phyloP scores from a whole-genome alignment of 2,797 vertebrate species.

The Eidolon dupreanum region DNA sequence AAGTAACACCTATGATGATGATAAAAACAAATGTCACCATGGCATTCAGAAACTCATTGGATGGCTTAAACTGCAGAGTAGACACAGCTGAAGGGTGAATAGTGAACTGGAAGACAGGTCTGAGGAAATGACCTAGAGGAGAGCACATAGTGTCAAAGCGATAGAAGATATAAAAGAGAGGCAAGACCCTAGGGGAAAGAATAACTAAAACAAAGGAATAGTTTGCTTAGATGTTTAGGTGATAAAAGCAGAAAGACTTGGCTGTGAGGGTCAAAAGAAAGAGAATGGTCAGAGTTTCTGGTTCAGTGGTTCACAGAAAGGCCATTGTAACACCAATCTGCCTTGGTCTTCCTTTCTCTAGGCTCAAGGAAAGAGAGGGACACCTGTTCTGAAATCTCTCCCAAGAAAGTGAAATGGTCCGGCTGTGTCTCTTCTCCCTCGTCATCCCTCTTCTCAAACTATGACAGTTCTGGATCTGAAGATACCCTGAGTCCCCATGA shows the following conservation, averaged over 20 bases:
- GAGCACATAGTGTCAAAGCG: not conserved
- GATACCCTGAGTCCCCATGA: not conserved
- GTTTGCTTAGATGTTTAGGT: not conserved
- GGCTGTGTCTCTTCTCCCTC: not conserved
- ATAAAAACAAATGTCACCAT: not conserved
- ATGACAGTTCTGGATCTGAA: constrained; percentile 10
- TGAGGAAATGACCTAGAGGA: not conserved
- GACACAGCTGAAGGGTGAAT: not conserved
- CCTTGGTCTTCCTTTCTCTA: not conserved
- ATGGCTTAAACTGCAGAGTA: not conserved
- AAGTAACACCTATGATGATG: not conserved
- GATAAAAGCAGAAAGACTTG: not conserved
- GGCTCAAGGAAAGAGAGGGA: not conserved
- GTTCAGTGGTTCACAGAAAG: not conserved
- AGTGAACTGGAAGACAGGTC: not conserved
- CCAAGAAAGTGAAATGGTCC: constrained; percentile 72
- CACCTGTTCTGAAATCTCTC: not conserved
- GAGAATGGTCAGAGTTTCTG: not conserved
- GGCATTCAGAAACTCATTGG: not conserved
- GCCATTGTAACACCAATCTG: not conserved
- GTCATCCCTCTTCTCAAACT: not conserved
- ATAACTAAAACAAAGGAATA: not conserved
- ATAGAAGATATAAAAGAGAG: not conserved
- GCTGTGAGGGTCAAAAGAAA: not conserved
- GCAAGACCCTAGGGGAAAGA: not conserved